Evolutionary conservation across 1,140 invertebrate genomes (phyloP), one percentile per base, ranked within the genome.

Genomic region (Saccostrea cuccullata): DNA sequence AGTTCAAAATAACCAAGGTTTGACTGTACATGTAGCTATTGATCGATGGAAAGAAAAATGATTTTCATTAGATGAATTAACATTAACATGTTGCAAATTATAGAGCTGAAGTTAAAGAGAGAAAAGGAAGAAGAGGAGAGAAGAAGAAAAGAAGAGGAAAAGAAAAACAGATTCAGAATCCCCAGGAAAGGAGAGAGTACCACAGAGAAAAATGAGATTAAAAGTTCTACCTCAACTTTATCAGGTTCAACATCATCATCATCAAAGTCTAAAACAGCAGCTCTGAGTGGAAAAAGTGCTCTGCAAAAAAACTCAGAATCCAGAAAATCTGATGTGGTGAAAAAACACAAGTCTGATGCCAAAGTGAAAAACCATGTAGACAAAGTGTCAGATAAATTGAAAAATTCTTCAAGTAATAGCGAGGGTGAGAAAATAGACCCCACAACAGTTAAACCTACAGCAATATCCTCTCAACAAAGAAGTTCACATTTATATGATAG

Each of bases 401-500:
- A 47, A 47, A 55, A 15, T 55, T 73, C 70, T 73, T 30, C 70
- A 73, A 30, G 82, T 23, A 47, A 55, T 47, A 55, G 82, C 55
- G 40, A 55, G 47, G 17, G 36, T 55, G 82, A 83, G 30, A 55
- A 55, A 55, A 15, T 83, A n/a, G 82, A 83, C 15, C 82, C 82
- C 11, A 55, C 82, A 47, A 83, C 15, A 55, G 82, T 83, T 23
- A 83, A 83, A 55, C 82, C 82, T 55, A 83, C 82, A 47, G 82
- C 82, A 20, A 36, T 83, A 8, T 83, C 82, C 9, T 55, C 82
- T n/a, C 36, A 83, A 47, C 15, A 83, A 11, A 83, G 82, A 56
- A 83, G 47, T 56, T 83, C 82, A 23, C 82, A 83, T 83, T 83
- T 83, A 55, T 83, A 83, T 83, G 82, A 83, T 6, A 20, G 30